Evolutionary conservation across 2,113 vertebrate species (phyloP).

Genomic region (Progne subis): DNA sequence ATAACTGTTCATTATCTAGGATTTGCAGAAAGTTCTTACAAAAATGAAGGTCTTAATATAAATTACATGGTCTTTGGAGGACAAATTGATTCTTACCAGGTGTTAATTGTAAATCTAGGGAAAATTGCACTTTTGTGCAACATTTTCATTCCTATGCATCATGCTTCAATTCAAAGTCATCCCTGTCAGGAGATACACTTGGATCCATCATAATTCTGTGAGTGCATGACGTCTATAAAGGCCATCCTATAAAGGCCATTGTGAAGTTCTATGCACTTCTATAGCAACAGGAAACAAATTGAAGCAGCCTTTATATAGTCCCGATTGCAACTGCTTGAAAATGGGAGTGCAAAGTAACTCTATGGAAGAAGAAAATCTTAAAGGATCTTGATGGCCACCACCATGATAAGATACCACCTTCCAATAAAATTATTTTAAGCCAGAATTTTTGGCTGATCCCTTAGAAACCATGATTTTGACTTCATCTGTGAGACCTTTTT

Average conservation of each 20-base stretch:
- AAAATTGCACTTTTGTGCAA: not conserved
- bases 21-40: not conserved
- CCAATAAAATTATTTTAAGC: not conserved
- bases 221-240: not conserved
- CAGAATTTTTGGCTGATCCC: not conserved
- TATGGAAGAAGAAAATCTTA: not conserved
- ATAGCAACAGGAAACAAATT: not conserved
- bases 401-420: not conserved
- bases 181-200: not conserved
- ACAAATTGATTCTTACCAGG: not conserved
- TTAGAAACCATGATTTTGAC: not conserved
- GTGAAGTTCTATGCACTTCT: not conserved
- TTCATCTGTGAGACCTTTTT: not conserved
- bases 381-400: not conserved
- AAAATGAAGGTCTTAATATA: not conserved
- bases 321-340: not conserved
- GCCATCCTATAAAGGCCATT: not conserved
- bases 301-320: not conserved
- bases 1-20: not conserved
- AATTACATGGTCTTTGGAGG: not conserved
- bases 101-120: not conserved
- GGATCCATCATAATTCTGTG: rapidly evolving
- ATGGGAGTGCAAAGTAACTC: not conserved
- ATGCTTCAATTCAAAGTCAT: not conserved
- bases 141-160: not conserved